Percentiles rank a stretch among this genome's conserved stretches.
These are phyloP conservation scores for Teleogryllus occipitalis DNA, from an alignment of 1,140 invertebrate genomes.

Conservation along the genomic window DNA sequence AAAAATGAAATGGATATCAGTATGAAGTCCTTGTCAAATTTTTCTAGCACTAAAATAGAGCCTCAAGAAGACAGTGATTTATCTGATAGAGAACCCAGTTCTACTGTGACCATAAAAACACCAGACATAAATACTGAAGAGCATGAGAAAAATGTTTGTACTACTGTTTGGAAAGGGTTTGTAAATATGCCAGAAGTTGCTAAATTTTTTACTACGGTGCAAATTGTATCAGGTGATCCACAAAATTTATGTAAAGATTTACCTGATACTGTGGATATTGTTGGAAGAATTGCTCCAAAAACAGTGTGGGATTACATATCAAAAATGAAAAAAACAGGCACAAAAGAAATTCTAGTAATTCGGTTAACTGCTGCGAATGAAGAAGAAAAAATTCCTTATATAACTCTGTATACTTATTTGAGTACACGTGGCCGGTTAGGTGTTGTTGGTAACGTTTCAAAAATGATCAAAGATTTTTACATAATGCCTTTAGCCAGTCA, in stretches of 20 bases:
- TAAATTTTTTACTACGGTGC: conserved; percentile 75
- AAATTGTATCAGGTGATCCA: conserved; percentile 63
- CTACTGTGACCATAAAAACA: conserved; percentile 48
- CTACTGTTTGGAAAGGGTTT: conserved; percentile 69
- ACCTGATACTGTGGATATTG: conserved; percentile 72
- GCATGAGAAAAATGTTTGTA: conserved; percentile 4
- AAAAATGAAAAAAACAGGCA: conserved; percentile 79
- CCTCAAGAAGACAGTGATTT: conserved; percentile 13
- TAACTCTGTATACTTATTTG: conserved; percentile 83
- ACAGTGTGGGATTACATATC: conserved; percentile 91
- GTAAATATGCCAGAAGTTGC: conserved; percentile 87
- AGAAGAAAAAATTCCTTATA: conserved; percentile 77
- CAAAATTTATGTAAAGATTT: conserved; percentile 61
- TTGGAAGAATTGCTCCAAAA: conserved; percentile 81
- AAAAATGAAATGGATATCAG: conserved; percentile 11
- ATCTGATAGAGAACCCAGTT: conserved; percentile 47
- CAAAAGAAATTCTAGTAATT: conserved; percentile 80
- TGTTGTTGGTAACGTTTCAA: conserved; percentile 55
- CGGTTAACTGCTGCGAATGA: conserved; percentile 68
- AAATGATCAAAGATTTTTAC: conserved; percentile 89
- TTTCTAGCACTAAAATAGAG: not conserved
- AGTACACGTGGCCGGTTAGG: conserved; percentile 67
- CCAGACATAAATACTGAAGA: conserved; percentile 38
- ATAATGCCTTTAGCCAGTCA: conserved; percentile 76
- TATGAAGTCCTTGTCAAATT: not conserved